Base-by-base conservation (phyloP, 2,888 invertebrate genomes). In the Trissoscelio sp. region DNA sequence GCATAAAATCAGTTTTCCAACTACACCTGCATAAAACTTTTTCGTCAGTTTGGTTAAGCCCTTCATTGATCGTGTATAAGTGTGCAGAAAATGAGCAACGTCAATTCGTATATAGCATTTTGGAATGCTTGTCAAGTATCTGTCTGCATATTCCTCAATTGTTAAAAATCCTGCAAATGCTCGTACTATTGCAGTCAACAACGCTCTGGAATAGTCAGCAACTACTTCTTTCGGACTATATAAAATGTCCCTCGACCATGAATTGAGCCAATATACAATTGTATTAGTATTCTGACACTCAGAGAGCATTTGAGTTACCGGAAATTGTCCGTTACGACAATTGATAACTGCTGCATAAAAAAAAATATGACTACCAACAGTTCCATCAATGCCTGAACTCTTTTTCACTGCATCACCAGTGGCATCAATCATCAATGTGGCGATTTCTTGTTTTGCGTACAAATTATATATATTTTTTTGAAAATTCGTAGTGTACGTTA, bases 221-320 rank as follows among this genome's bases (percentile, higher is more conserved):
- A 83, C 81, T 1, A 82, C 80, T 73, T 86, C 83, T 34, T 74
- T 79, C 11, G 85, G 86, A 16, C 5, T n/a, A 28, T 79, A 80
- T 48, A 82, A 81, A 18, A 83, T 83, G 12, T 1, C 1, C 5
- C 60, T 20, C 4, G 12, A 11, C 60, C 60, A 60, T 34, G 22
- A 12, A 7, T 4, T 11, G 9, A 64, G 22, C 51, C 64, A 64
- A 5, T 16, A 7, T 11, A 16, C 6, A 18, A 64, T 51, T 6
- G 16, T 67, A 16, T 20, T 5, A 2, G 24, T 7, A 24, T 67
- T 14, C 4, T 55, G 31, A 14, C 1, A 7, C 22, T 55, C 28
- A 12, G 31, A 55, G 1, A 55, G 31, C 53, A 55, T 55, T 31
- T 55, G 62, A n/a, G 28, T n/a, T 9, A 62, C 31, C 0, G 31